Conservation (phyloP, 2,888 invertebrate genomes). For the Brenthis daphne region DNA sequence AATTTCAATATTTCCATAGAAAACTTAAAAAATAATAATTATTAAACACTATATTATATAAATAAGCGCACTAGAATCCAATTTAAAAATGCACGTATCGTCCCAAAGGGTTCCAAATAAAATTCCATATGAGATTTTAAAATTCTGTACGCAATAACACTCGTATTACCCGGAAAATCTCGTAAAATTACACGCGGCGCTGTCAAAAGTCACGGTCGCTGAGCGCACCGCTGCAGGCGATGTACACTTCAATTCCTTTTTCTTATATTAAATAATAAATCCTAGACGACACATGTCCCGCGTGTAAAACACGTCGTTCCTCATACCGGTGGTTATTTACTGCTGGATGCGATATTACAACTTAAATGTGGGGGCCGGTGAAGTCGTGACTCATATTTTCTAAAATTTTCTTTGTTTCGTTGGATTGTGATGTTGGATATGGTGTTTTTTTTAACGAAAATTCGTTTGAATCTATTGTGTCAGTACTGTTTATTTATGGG, state of each 20-base stretch:
- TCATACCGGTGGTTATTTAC: constrained; percentile 32
- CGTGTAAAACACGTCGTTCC: constrained; percentile 42
- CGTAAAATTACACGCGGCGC: constrained; percentile 29
- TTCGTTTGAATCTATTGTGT: no score
- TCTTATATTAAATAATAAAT: constrained; percentile 49
- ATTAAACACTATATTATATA: background rate
- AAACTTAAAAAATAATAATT: background rate
- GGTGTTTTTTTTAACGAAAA: no score
- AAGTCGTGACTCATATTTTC: no score
- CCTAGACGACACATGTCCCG: constrained; percentile 43
- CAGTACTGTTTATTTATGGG: no score
- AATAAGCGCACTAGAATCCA: constrained; percentile 5
- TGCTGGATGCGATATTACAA: constrained; percentile 24
- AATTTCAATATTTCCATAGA: background rate
- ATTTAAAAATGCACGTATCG: constrained; percentile 16
- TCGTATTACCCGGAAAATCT: constrained; percentile 24
- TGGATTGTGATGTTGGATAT: no score
- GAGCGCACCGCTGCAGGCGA: constrained; percentile 23
- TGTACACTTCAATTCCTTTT: constrained; percentile 40
- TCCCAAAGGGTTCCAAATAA: constrained; percentile 9
- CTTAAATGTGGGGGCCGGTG: constrained; percentile 14
- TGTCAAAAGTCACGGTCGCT: constrained; percentile 30
- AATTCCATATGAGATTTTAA: constrained; percentile 9
- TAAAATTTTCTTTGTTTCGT: no score
- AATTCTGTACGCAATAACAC: constrained; percentile 23